These are phyloP conservation scores for Dasyprocta punctata DNA, from an alignment of 2,113 vertebrate genomes.

Conservation along the genomic window DNA sequence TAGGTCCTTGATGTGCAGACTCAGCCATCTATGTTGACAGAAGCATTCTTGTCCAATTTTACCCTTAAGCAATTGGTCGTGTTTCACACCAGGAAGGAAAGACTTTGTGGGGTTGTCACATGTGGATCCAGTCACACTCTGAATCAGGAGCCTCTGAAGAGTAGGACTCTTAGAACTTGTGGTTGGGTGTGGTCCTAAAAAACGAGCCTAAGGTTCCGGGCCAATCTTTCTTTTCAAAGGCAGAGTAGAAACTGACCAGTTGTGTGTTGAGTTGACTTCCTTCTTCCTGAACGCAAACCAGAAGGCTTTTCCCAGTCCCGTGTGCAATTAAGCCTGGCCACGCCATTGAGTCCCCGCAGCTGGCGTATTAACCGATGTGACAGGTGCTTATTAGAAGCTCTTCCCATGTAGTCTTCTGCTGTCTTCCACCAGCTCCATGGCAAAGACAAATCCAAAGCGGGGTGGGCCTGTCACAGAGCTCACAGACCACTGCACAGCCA, in stretches of 20 bases:
- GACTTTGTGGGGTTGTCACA: neutral
- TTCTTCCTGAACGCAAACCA: neutral
- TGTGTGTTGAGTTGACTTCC: too few species aligned
- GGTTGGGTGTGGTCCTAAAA: neutral
- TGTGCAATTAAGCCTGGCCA: neutral
- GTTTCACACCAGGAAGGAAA: neutral
- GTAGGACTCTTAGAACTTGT: neutral
- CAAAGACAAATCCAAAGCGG: neutral
- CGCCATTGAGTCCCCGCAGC: too few species aligned
- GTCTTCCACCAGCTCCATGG: neutral
- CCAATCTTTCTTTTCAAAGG: neutral
- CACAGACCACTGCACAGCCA: neutral
- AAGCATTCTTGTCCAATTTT: neutral
- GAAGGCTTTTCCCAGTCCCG: neutral
- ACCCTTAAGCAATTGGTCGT: too few species aligned
- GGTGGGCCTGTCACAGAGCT: rapidly evolving
- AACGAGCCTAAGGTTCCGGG: too few species aligned
- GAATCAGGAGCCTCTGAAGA: neutral
- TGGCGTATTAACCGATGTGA: neutral
- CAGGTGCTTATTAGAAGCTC: neutral
- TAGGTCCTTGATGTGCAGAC: neutral
- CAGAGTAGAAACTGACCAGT: neutral
- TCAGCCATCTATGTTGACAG: neutral
- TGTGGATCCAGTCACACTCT: neutral
- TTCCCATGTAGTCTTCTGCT: too few species aligned